Percentiles rank a stretch among this genome's conserved stretches.
Conservation (phyloP, 1,140 invertebrate species). For the Euura saliciscinereae region DNA sequence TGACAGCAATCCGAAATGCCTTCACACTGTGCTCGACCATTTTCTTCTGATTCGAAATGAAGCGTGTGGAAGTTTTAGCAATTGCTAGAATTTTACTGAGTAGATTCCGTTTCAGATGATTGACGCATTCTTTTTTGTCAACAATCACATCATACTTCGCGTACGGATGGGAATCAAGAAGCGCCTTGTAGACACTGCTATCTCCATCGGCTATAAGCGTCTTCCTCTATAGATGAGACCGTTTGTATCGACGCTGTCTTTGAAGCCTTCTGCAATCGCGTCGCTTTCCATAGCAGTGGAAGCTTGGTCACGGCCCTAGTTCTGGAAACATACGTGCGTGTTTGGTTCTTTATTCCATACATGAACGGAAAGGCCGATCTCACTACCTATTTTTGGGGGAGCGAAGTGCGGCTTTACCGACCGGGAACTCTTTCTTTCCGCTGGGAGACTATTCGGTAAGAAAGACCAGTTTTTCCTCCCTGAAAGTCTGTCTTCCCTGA, state of each 20-base stretch:
- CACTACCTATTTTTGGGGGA: too few species aligned
- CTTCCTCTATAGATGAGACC: constrained; percentile 48
- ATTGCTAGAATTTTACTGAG: constrained; percentile 28
- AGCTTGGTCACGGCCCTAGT: constrained; percentile 36
- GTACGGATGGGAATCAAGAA: constrained; percentile 40
- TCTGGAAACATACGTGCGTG: constrained; percentile 42
- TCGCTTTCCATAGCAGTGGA: constrained; percentile 51
- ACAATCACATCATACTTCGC: constrained; percentile 33
- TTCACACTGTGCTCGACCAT: too few species aligned
- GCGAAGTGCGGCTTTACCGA: too few species aligned
- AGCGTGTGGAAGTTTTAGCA: background rate
- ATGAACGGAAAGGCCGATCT: too few species aligned
- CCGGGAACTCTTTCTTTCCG: too few species aligned
- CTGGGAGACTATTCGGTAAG: too few species aligned
- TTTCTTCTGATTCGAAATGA: too few species aligned
- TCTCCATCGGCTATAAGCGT: constrained; percentile 55
- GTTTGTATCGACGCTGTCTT: constrained; percentile 42
- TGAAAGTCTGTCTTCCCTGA: too few species aligned
- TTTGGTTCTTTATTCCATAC: constrained; percentile 8
- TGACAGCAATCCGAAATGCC: too few species aligned
- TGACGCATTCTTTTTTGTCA: constrained; percentile 9
- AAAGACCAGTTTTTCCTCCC: too few species aligned
- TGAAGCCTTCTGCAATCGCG: constrained; percentile 52
- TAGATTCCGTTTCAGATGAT: constrained; percentile 31
- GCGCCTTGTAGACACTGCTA: constrained; percentile 43